Conservation (phyloP, 2,888 invertebrate genomes). For the Sussaba pulchella region DNA sequence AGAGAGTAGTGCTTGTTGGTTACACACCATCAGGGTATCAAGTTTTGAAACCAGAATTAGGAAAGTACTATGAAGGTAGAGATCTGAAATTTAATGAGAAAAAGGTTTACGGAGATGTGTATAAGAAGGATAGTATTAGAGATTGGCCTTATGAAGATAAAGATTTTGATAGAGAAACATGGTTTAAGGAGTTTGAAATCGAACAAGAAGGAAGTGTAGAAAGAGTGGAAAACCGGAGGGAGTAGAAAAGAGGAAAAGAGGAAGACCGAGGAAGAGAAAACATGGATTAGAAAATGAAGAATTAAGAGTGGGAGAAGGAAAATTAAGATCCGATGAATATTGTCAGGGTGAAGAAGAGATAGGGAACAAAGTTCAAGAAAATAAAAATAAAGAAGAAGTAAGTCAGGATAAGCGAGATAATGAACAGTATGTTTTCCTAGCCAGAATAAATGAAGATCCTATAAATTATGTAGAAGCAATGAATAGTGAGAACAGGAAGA, state of each 20-base stretch:
- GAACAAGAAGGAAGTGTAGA: background rate
- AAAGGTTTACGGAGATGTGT: slow-evolving; percentile 66
- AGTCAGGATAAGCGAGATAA: background rate
- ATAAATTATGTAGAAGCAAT: slow-evolving; percentile 53
- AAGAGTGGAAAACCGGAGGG: background rate
- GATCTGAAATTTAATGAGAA: slow-evolving; percentile 68
- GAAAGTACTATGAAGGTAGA: slow-evolving; percentile 64
- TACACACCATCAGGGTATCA: slow-evolving; percentile 62
- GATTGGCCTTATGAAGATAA: background rate
- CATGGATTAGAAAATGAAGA: background rate
- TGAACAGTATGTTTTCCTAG: slow-evolving; percentile 35
- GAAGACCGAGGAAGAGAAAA: slow-evolving; percentile 34
- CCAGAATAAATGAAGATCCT: slow-evolving; percentile 53
- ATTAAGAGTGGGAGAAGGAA: slow-evolving; percentile 30
- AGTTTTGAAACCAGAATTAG: slow-evolving; percentile 59
- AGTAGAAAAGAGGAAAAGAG: slow-evolving; percentile 46
- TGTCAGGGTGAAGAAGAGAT: slow-evolving; percentile 27
- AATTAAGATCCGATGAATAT: slow-evolving; percentile 42
- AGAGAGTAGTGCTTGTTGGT: slow-evolving; percentile 52
- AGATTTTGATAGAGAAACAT: slow-evolving; percentile 14
- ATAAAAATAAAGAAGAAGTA: slow-evolving; percentile 13
- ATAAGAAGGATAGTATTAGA: slow-evolving; percentile 50
- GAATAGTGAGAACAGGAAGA: slow-evolving; percentile 15
- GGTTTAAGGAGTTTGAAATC: slow-evolving; percentile 34
- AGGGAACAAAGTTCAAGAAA: background rate